Percentiles rank a stretch among this genome's conserved stretches.
phyloP scores from a whole-genome alignment of 2,888 invertebrate species.

The Diarsia brunnea region DNA sequence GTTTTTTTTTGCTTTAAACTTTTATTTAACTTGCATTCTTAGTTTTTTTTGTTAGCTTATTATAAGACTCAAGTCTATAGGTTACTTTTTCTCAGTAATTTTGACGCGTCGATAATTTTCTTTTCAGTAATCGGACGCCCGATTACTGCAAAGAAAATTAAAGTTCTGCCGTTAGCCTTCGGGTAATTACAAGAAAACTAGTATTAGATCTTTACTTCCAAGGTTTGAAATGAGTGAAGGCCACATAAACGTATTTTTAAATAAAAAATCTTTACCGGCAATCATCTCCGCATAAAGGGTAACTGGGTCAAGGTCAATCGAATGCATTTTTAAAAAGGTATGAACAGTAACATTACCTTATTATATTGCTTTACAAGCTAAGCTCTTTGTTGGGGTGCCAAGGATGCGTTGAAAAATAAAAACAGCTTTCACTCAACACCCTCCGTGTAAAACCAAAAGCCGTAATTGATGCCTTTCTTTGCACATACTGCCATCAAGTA shows the following conservation, averaged over 20 bases:
- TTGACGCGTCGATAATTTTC: neutral
- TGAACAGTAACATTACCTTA: conserved; percentile 16
- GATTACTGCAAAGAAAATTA: too few species aligned
- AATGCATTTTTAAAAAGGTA: conserved; percentile 45
- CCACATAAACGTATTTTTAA: conserved; percentile 1
- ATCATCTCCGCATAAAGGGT: neutral
- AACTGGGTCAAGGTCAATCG: conserved; percentile 55
- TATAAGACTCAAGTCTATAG: too few species aligned
- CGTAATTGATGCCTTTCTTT: neutral
- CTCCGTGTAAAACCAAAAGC: conserved; percentile 3
- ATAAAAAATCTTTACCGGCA: neutral
- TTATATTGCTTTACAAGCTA: conserved; percentile 7
- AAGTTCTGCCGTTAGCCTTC: neutral
- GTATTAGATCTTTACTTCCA: neutral
- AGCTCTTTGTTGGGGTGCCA: conserved; percentile 15
- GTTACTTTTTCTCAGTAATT: too few species aligned
- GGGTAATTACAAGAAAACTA: neutral
- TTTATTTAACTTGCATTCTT: too few species aligned
- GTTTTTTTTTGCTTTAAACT: too few species aligned
- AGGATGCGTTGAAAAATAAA: conserved; percentile 13
- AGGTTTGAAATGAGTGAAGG: conserved; percentile 7
- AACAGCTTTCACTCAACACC: conserved; percentile 5
- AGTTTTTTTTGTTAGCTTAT: too few species aligned
- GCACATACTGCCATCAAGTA: neutral
- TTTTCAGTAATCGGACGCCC: neutral